Percentiles rank a stretch among this genome's conserved stretches.
Conservation (phyloP, 1,140 invertebrate genomes). For the Eupristina koningsbergeri region DNA sequence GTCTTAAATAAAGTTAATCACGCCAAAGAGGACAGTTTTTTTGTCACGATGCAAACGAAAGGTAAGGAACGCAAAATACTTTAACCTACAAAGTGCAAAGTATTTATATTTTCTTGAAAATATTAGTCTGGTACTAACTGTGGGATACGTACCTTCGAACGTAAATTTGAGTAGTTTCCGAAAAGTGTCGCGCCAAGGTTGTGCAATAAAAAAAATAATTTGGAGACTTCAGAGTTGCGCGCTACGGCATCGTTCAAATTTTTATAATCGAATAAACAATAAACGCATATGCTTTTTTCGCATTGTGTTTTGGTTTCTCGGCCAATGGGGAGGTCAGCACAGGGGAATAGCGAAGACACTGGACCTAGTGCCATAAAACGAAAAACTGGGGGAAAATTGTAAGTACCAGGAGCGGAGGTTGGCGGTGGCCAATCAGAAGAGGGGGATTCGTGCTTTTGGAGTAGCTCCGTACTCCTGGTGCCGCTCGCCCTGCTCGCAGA, state of each 20-base stretch:
- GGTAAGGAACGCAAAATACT: slow-evolving; percentile 4
- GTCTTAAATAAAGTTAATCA: slow-evolving; percentile 4
- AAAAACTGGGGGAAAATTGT: background rate
- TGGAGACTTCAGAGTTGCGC: background rate
- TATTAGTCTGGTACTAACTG: background rate
- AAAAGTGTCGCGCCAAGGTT: background rate
- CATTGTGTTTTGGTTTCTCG: background rate
- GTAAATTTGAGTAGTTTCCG: background rate
- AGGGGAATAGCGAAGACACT: background rate
- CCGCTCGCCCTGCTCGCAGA: background rate
- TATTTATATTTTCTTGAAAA: background rate
- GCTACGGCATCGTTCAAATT: slow-evolving; percentile 15
- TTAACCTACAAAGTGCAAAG: slow-evolving; percentile 45
- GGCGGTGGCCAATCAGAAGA: background rate
- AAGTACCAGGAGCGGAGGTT: background rate
- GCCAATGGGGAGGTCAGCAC: background rate
- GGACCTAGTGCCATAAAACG: background rate
- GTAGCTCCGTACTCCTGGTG: too few species aligned
- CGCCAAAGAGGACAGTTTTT: slow-evolving; percentile 51
- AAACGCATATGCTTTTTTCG: background rate
- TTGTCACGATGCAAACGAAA: background rate
- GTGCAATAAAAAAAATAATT: slow-evolving; percentile 32
- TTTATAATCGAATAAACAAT: slow-evolving; percentile 5
- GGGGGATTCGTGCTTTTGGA: background rate
- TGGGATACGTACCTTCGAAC: slow-evolving; percentile 14